These are phyloP conservation scores for Phyllostomus hastatus DNA, from an alignment of 2,113 vertebrate genomes.

Conservation along the genomic window DNA sequence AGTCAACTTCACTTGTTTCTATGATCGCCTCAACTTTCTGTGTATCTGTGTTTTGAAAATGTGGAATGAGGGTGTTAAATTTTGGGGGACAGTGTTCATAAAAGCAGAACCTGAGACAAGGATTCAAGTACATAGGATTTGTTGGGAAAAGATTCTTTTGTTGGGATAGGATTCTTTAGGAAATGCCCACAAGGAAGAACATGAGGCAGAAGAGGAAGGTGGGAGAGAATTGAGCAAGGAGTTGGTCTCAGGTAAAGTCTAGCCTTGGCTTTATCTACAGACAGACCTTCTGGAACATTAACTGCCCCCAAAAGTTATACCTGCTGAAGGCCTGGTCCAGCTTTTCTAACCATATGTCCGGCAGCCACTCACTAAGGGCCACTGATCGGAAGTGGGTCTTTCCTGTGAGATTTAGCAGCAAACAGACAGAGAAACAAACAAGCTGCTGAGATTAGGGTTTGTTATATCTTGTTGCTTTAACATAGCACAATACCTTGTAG, in stretches of 20 bases:
- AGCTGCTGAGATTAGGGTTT: neutral
- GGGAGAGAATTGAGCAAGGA: neutral
- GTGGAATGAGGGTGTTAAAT: neutral
- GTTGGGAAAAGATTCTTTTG: neutral
- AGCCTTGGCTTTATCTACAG: neutral
- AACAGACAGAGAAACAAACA: neutral
- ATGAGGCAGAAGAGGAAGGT: neutral
- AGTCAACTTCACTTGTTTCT: neutral
- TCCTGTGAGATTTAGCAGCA: neutral
- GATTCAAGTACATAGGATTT: neutral
- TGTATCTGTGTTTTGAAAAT: neutral
- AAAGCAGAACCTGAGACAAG: neutral
- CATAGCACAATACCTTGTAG: neutral
- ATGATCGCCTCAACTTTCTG: neutral
- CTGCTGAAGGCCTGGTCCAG: accelerated
- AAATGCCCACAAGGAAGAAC: neutral
- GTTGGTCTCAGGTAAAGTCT: neutral
- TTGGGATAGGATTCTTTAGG: neutral
- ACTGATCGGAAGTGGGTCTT: neutral
- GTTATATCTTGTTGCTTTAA: neutral
- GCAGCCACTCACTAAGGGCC: neutral
- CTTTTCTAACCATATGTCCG: neutral
- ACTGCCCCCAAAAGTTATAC: accelerated
- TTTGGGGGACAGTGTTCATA: neutral
- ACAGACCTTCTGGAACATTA: neutral